Conservation (phyloP, 2,113 vertebrate genomes). For the Tenrec ecaudatus region DNA sequence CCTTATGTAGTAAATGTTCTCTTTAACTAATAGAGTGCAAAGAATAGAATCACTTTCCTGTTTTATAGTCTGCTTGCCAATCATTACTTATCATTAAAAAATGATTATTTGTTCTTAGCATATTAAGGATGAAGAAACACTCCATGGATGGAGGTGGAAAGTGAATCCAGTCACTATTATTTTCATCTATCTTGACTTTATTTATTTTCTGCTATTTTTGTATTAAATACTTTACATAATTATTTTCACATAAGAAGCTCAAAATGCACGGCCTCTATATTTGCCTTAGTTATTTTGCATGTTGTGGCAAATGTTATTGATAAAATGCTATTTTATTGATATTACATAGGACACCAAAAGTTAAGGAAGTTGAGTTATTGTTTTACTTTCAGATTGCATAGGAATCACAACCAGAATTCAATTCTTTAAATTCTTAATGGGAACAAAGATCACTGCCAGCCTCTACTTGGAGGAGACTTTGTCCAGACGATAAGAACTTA, state of each 20-base stretch:
- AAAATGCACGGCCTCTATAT: background rate
- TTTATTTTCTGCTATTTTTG: slow-evolving; percentile 34
- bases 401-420: background rate
- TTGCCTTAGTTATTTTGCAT: background rate
- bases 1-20: background rate
- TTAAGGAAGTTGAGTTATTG: background rate
- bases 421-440: background rate
- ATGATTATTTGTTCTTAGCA: background rate
- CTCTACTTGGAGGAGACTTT: background rate
- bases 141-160: background rate
- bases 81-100: background rate
- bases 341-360: background rate
- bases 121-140: background rate
- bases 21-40: background rate
- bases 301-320: background rate
- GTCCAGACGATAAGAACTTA: background rate
- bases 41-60: background rate
- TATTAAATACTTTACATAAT: slow-evolving; percentile 3
- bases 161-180: background rate
- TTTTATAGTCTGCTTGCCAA: background rate
- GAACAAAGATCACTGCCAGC: no score
- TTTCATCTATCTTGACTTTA: slow-evolving; percentile 21
- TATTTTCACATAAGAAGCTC: background rate
- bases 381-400: background rate
- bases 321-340: background rate